phyloP scores from a whole-genome alignment of 2,797 vertebrate genomes.

The Mareca strepera region DNA sequence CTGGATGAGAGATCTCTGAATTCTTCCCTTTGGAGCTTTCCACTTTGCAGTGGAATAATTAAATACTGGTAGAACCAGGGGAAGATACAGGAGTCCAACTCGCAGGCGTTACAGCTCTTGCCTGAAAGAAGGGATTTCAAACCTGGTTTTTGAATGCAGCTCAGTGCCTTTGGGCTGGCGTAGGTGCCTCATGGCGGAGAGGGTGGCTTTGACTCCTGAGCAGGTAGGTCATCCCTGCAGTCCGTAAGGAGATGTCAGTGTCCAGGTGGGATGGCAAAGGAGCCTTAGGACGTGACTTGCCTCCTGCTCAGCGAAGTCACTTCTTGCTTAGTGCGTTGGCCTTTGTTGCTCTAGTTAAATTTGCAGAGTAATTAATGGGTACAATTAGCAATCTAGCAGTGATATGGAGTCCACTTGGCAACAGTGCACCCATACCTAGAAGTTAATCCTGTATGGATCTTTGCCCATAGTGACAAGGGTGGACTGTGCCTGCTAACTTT shows the following conservation, averaged over 20 bases:
- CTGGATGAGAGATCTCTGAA: not conserved
- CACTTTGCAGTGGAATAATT: not conserved
- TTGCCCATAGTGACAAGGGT: not conserved
- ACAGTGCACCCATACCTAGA: not conserved
- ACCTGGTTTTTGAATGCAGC: not conserved
- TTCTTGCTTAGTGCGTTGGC: not conserved
- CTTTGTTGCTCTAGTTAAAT: not conserved
- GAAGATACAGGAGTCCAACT: rapidly evolving
- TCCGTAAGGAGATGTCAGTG: rapidly evolving
- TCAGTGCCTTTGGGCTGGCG: rapidly evolving
- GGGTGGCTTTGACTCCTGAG: not conserved
- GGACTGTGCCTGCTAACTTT: not conserved
- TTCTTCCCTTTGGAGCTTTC: not conserved
- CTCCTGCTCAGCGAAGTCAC: not conserved
- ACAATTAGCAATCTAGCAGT: not conserved
- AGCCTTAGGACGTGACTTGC: not conserved
- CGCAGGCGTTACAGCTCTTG: not conserved
- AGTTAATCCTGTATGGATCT: not conserved
- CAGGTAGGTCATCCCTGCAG: not conserved
- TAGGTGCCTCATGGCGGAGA: not conserved
- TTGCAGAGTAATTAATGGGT: not conserved
- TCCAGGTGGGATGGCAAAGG: not conserved
- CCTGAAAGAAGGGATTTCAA: not conserved
- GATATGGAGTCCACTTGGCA: not conserved
- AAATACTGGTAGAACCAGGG: not conserved